Base-by-base conservation (phyloP, 2,797 vertebrate genomes). In the Tarsius wallacei region DNA sequence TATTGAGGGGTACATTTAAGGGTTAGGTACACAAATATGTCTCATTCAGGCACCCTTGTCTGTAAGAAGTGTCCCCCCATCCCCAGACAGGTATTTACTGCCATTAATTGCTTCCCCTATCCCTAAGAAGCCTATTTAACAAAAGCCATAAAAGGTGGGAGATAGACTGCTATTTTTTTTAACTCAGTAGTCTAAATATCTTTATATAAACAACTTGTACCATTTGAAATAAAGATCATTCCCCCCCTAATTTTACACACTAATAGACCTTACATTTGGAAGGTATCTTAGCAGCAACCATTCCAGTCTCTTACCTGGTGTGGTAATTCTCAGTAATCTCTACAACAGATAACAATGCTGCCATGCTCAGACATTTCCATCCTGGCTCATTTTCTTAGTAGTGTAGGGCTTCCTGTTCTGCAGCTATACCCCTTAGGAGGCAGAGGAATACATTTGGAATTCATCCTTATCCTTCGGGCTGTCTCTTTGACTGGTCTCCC, bases 171-270 rank as follows among this genome's bases (percentile, higher is more conserved):
- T 93, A 71, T 31, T 66, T 83, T 92, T 74, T 84, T 87, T 78
- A 91, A 33, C 5, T 70, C 19, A n/a, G 70, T 77, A 51, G 13
- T 31, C 63, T 85, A 49, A 91, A 93, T 90, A 81, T 93, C 2
- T 96, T 94, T 76, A 93, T 31, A 51, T 78, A 71, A 81, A 74
- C 17, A 83, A 28, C n/a, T 80, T 70, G 22, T 55, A 22, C 59
- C 55, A 80, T 87, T 97, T 88, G 12, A 82, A 94, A 64, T 90
- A 49, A 93, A 93, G 61, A 61, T 26, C 15, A 3, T 51, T 49
- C 80, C 76, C 51, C 42, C n/a, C 31, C 49, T 66, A 16, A 33
- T 89, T 78, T 90, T 17, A 47, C 36, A 70, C 26, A 42, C 33
- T 90, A 47, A 74, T 61, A 90, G 53, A 81, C 24, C 24, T 66